Evolutionary conservation across 1,140 invertebrate species (phyloP).

Genomic region (Frieseomelitta varia): DNA sequence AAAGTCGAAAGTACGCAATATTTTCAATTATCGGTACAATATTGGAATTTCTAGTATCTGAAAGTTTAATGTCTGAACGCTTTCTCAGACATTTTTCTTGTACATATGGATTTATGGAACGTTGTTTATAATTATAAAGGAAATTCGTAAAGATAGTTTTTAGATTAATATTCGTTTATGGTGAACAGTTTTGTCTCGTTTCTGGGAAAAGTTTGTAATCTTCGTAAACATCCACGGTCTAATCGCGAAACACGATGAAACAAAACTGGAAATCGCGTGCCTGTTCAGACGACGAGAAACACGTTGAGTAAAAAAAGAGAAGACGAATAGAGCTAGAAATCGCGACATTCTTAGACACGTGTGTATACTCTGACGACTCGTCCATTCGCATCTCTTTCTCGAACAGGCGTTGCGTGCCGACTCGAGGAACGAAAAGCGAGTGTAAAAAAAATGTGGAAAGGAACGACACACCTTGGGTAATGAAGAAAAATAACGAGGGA

Average conservation of each 20-base stretch:
- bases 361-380: not conserved
- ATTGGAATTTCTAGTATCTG: not conserved
- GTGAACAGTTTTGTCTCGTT: too few species aligned
- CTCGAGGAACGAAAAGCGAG: not conserved
- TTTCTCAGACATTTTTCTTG: too few species aligned
- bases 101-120: too few species aligned
- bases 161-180: too few species aligned
- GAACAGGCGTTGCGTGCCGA: slow-evolving; percentile 2
- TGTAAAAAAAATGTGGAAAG: not conserved
- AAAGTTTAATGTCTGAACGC: not conserved
- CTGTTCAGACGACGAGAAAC: not conserved
- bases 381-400: slow-evolving; percentile 7
- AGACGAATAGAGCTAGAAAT: not conserved
- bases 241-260: not conserved
- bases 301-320: not conserved
- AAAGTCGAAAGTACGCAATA: not conserved
- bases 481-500: not conserved
- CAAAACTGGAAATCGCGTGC: not conserved
- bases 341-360: not conserved
- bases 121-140: too few species aligned
- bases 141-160: too few species aligned
- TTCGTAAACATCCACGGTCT: not conserved
- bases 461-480: not conserved
- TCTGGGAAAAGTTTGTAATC: too few species aligned
- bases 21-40: too few species aligned